These are phyloP conservation scores for Agelastica alni DNA, from an alignment of 2,888 invertebrate species.

Conservation along the genomic window DNA sequence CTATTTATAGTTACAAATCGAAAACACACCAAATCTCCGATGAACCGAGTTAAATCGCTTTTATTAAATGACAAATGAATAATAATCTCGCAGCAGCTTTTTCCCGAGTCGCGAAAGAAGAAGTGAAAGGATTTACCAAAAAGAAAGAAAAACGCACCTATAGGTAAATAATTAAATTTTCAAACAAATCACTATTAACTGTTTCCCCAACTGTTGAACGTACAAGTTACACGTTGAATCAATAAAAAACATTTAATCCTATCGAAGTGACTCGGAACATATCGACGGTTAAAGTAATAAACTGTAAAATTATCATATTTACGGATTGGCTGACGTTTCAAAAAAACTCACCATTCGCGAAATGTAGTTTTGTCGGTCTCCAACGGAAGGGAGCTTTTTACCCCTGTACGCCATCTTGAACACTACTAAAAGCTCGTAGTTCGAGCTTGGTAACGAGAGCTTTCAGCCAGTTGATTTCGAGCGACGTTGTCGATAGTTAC, in stretches of 20 bases:
- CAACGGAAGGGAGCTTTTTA: slow-evolving; percentile 40
- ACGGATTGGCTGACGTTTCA: slow-evolving; percentile 1
- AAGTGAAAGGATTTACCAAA: too few species aligned
- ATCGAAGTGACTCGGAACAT: background rate
- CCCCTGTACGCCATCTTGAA: slow-evolving; percentile 51
- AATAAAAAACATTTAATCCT: slow-evolving; percentile 16
- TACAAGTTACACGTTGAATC: slow-evolving; percentile 14
- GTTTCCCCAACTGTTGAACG: slow-evolving; percentile 16
- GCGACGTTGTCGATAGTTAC: background rate
- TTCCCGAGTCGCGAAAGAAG: too few species aligned
- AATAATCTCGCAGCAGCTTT: too few species aligned
- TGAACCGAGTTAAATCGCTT: too few species aligned
- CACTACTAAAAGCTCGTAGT: slow-evolving; percentile 41
- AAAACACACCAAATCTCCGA: too few species aligned
- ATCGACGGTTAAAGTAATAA: slow-evolving; percentile 12
- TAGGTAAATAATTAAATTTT: too few species aligned
- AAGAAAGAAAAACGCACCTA: too few species aligned
- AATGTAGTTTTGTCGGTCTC: slow-evolving; percentile 47
- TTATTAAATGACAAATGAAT: too few species aligned
- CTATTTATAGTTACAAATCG: too few species aligned
- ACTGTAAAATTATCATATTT: slow-evolving; percentile 11
- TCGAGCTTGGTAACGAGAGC: slow-evolving; percentile 28
- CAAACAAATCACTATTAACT: too few species aligned
- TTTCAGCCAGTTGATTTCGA: background rate
- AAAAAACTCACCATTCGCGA: slow-evolving; percentile 50